Evolutionary conservation across 2,888 invertebrate genomes (phyloP).

Genomic region (Sclerodermus sp.): DNA sequence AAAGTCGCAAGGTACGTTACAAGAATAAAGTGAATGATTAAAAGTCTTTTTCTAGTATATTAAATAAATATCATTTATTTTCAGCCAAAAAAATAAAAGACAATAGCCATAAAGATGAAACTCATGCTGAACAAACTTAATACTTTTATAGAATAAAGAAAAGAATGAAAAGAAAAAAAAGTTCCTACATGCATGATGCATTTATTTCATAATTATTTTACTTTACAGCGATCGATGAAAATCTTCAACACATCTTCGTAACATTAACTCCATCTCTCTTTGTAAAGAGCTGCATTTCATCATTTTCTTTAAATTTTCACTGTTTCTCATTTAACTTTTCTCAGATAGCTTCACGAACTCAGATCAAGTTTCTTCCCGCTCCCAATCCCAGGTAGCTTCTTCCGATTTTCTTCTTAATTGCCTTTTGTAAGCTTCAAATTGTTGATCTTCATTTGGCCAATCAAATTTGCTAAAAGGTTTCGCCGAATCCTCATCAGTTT

Average conservation of each 20-base stretch:
- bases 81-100: neutral
- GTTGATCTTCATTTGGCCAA: constrained; percentile 39
- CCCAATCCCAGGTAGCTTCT: constrained; percentile 39
- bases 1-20: neutral
- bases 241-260: too few relatives aligned
- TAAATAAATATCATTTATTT: too few relatives aligned
- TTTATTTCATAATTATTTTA: constrained; percentile 13
- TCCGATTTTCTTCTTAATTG: constrained; percentile 32
- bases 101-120: neutral
- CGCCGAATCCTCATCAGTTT: constrained; percentile 23
- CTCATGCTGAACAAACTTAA: neutral
- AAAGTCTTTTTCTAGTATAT: too few relatives aligned
- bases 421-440: constrained; percentile 20
- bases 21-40: neutral
- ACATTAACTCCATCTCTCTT: too few relatives aligned
- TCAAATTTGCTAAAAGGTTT: constrained; percentile 18
- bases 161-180: too few relatives aligned
- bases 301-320: too few relatives aligned
- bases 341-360: too few relatives aligned
- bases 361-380: constrained; percentile 42
- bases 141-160: neutral
- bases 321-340: too few relatives aligned
- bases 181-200: too few relatives aligned
- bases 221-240: constrained; percentile 13
- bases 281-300: too few relatives aligned